Percentiles rank a stretch among this genome's conserved stretches.
Conservation (phyloP, 2,113 vertebrate genomes). For the Misgurnus mizolepis region DNA sequence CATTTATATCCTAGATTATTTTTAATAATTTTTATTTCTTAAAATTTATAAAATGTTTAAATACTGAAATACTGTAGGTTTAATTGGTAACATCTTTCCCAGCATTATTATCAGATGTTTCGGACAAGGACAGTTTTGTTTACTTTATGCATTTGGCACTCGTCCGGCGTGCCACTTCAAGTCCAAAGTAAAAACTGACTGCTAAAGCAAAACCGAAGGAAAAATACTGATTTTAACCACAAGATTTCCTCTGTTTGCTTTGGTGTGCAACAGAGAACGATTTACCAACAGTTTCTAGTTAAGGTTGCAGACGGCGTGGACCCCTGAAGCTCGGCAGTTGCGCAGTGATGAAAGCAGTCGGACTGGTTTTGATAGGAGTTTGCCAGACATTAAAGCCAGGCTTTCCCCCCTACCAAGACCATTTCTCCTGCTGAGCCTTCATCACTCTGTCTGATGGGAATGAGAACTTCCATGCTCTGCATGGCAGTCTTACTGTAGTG, state of each 20-base stretch:
- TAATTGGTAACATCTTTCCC: no score
- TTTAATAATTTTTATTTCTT: no score
- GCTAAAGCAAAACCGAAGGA: no score
- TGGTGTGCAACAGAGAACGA: slow-evolving; percentile 15
- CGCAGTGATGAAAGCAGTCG: slow-evolving; percentile 44
- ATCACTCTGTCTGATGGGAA: slow-evolving; percentile 1
- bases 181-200: no score
- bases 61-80: no score
- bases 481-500: slow-evolving; percentile 1
- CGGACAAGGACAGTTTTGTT: no score
- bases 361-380: slow-evolving; percentile 16
- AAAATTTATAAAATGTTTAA: no score
- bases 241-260: background rate
- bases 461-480: background rate
- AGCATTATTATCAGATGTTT: no score
- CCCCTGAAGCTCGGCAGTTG: background rate
- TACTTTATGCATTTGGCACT: no score
- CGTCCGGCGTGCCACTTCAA: no score
- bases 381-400: slow-evolving; percentile 3
- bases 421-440: slow-evolving; percentile 20
- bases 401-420: slow-evolving; percentile 14
- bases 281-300: slow-evolving; percentile 1
- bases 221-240: no score
- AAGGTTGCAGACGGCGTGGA: slow-evolving; percentile 5
- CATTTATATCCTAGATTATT: no score